A percentile compares a stretch with the other conserved stretches of the same genome.
phyloP scores from a whole-genome alignment of 2,113 vertebrate genomes.

The Athene cunicularia region DNA sequence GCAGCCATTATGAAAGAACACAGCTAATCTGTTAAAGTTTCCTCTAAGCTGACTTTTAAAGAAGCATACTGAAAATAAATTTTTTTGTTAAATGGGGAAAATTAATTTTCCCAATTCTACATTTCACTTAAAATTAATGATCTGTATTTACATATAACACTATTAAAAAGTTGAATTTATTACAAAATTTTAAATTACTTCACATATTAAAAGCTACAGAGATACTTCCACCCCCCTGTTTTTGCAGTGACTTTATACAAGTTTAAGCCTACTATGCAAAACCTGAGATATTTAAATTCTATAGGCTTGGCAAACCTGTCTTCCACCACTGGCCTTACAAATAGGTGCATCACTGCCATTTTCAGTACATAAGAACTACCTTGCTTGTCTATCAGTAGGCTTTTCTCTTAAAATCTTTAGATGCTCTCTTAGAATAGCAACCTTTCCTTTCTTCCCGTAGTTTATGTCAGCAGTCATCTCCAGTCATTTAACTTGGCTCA shows the following conservation, averaged over 20 bases:
- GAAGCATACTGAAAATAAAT: neutral
- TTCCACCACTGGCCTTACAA: neutral
- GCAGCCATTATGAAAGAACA: neutral
- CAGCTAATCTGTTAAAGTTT: neutral
- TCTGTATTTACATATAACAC: neutral
- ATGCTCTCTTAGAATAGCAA: neutral
- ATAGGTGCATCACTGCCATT: neutral
- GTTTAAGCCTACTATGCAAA: neutral
- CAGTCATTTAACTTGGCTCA: neutral
- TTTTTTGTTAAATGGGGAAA: neutral
- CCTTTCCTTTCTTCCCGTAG: neutral
- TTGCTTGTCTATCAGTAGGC: neutral
- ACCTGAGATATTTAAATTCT: neutral
- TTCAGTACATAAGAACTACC: neutral
- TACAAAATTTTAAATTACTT: neutral
- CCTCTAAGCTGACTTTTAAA: neutral
- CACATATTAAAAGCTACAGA: neutral
- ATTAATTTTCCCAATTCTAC: neutral
- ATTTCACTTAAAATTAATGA: neutral
- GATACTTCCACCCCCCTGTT: neutral
- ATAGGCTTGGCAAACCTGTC: neutral
- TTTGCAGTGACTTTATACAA: neutral
- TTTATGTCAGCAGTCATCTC: neutral
- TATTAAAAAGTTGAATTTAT: neutral
- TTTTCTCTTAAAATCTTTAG: neutral